Base-by-base conservation (phyloP, 2,113 vertebrate species). In the Mirza zaza region DNA sequence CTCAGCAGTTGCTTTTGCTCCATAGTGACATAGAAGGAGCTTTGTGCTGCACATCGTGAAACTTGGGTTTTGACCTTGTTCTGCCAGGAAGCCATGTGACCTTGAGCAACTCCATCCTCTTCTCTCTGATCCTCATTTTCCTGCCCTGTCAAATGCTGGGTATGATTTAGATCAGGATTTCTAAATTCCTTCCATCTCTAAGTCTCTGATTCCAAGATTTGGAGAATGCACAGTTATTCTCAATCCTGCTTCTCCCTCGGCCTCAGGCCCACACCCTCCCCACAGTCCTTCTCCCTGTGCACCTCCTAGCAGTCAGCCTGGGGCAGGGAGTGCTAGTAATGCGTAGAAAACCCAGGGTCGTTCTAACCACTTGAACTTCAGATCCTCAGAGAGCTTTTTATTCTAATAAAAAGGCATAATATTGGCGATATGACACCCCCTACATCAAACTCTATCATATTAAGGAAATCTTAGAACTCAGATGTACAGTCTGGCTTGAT, bases 391-490 rank as follows among this genome's bases (percentile, higher is more conserved):
- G 99, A 99, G 98, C 98, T 98, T 99, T 99, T 99, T 98, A 98
- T 99, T 98, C 99, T 99, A 99, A 99, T 99, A 99, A 99, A 99
- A 99, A 98, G 99, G 98, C 98, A 98, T 98, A 98, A 98, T 99
- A 99, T 99, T 98, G 98, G 99, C 98, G 98, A 99, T 98, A 98
- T 98, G 99, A 99, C 99, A 99, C 99, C 98, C 83, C 98, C 98
- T 98, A 98, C 98, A 99, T 99, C 99, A 99, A 99, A 99, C 98
- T 99, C 99, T 99, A 99, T 99, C 99, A 99, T 99, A 99, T 99
- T 99, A 99, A 98, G 98, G 99, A 99, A 99, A 99, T 98, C 99
- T 99, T 99, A 99, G 98, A 99, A 99, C 98, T 98, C 97, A 96
- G 94, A 88, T 96, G 98, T 98, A 97, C 98, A 98, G 98, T 96